These are phyloP conservation scores for Cecidostiba fungosa DNA, from an alignment of 2,888 invertebrate species.

Conservation along the genomic window DNA sequence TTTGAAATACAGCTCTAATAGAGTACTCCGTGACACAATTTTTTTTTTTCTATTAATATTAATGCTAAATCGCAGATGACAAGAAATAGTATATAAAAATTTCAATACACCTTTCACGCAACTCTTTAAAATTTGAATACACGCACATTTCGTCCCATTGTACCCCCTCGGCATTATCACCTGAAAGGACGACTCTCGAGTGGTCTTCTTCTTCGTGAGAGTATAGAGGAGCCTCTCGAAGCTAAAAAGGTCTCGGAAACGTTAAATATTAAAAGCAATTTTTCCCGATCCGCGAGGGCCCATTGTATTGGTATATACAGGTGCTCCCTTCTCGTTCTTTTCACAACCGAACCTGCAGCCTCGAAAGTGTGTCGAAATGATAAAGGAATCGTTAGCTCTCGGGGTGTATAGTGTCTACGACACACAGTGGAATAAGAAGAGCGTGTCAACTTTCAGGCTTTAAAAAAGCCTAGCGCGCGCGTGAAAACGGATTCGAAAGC, in stretches of 20 bases:
- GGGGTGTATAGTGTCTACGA: constrained; percentile 37
- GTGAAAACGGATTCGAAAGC: constrained; percentile 64
- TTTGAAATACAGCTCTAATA: background rate
- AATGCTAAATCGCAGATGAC: background rate
- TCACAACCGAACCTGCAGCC: background rate
- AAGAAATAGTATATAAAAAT: background rate
- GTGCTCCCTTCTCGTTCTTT: constrained; percentile 29
- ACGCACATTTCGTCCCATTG: no score
- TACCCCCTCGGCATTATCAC: constrained; percentile 11
- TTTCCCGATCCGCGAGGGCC: constrained; percentile 11
- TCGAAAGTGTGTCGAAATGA: constrained; percentile 74
- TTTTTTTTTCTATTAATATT: background rate
- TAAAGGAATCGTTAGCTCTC: constrained; percentile 71
- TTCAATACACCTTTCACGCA: background rate
- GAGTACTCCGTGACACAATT: background rate
- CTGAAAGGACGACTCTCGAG: constrained; percentile 15
- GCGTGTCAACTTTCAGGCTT: constrained; percentile 70
- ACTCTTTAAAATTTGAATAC: constrained; percentile 12
- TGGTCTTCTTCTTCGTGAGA: background rate
- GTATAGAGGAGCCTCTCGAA: background rate
- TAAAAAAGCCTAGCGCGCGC: constrained; percentile 14
- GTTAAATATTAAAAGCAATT: constrained; percentile 55
- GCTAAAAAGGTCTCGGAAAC: constrained; percentile 1
- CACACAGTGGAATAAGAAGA: constrained; percentile 64
- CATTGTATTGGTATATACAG: constrained; percentile 4